A percentile compares a stretch with the other conserved stretches of the same genome.
phyloP scores from a whole-genome alignment of 2,888 invertebrate genomes.

The Sylvicola fuscatus region DNA sequence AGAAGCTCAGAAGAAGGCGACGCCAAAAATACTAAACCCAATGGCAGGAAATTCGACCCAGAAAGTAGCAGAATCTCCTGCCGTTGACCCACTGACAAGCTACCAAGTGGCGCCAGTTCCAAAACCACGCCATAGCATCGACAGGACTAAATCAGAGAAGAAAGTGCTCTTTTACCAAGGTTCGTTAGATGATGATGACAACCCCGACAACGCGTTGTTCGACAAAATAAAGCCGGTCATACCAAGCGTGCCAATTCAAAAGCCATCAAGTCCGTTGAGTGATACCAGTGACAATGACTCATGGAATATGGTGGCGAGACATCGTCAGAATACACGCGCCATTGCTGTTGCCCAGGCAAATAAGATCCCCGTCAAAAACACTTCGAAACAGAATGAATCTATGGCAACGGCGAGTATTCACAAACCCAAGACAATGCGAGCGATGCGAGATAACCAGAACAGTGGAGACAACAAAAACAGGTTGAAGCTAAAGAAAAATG shows the following conservation, averaged over 20 bases:
- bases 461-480: not conserved
- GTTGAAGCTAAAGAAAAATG: not conserved
- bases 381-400: not conserved
- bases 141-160: not conserved
- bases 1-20: too few species aligned
- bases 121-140: not conserved
- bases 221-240: too few species aligned
- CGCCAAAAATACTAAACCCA: conserved; percentile 2
- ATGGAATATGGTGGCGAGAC: conserved; percentile 33
- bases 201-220: too few species aligned
- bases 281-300: conserved; percentile 17
- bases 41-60: not conserved
- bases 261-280: conserved; percentile 7
- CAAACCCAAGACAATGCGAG: conserved; percentile 11
- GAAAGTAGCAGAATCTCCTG: too few species aligned
- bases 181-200: too few species aligned
- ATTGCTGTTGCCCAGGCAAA: conserved; percentile 6
- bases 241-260: not conserved
- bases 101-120: not conserved
- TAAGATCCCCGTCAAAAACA: not conserved
- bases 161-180: too few species aligned
- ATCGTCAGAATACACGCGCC: conserved; percentile 26
- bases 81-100: too few species aligned
- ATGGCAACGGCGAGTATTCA: conserved; percentile 5
- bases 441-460: conserved; percentile 9